Percentiles rank a stretch among this genome's conserved stretches.
Evolutionary conservation across 2,888 invertebrate genomes (phyloP).

Genomic region (Tipula helvola): DNA sequence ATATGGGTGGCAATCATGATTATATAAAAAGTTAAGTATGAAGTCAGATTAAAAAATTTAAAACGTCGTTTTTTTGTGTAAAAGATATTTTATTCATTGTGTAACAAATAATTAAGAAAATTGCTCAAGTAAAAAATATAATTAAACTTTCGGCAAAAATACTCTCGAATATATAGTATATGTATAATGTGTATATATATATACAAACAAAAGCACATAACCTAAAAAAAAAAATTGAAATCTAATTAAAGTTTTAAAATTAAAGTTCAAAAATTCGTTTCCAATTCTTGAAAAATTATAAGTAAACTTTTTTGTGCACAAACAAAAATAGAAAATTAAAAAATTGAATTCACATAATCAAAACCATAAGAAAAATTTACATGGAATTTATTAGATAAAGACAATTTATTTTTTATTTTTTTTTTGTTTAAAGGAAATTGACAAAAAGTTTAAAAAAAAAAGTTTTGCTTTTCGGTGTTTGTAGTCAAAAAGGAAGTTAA

Average conservation of each 20-base stretch:
- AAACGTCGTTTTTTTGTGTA: neutral
- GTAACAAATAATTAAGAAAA: neutral
- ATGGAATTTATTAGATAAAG: neutral
- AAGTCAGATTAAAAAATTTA: neutral
- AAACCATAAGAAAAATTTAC: neutral
- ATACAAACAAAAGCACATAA: neutral
- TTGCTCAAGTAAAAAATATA: neutral
- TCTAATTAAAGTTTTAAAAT: neutral
- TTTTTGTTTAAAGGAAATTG: neutral
- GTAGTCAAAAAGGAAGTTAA: neutral
- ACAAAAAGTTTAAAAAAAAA: neutral
- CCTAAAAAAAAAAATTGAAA: neutral
- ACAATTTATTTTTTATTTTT: neutral
- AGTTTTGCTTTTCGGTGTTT: neutral
- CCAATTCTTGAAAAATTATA: neutral
- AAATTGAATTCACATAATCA: neutral
- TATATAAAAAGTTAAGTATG: neutral
- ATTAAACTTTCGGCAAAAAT: neutral
- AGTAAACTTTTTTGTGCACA: neutral
- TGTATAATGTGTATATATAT: neutral
- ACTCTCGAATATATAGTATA: neutral
- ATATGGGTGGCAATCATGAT: neutral
- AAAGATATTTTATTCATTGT: neutral
- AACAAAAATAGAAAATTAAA: neutral
- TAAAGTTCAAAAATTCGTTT: neutral